These are phyloP conservation scores for Melitaea athalia DNA, from an alignment of 2,888 invertebrate genomes.

Conservation along the genomic window DNA sequence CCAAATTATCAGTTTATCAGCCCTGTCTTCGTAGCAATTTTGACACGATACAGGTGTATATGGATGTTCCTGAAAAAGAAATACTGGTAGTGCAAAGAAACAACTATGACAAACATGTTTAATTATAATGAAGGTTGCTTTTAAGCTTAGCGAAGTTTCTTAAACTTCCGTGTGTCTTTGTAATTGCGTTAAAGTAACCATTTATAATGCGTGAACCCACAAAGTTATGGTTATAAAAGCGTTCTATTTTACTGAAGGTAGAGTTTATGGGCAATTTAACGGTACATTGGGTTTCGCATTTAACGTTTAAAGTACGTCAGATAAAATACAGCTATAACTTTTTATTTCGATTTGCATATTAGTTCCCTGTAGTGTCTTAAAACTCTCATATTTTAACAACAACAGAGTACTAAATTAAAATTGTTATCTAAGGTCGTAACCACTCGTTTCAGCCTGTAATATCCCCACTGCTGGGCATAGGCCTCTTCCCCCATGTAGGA, in stretches of 20 bases:
- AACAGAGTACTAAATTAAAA: slow-evolving; percentile 22
- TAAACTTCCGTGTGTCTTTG: slow-evolving; percentile 10
- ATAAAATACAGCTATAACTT: slow-evolving; percentile 38
- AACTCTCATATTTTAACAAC: slow-evolving; percentile 29
- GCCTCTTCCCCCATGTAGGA: no score
- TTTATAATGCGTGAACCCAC: slow-evolving; percentile 34
- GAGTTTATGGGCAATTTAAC: slow-evolving; percentile 39
- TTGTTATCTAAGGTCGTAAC: background rate
- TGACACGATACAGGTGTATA: slow-evolving; percentile 90
- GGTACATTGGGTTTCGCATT: slow-evolving; percentile 38
- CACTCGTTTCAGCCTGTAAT: no score
- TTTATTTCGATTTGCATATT: slow-evolving; percentile 39
- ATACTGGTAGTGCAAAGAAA: background rate
- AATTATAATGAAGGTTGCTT: background rate
- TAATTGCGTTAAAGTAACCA: slow-evolving; percentile 29
- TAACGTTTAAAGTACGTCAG: slow-evolving; percentile 36
- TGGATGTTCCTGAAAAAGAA: slow-evolving; percentile 84
- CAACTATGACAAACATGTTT: background rate
- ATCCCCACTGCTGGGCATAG: no score
- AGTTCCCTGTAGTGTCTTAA: slow-evolving; percentile 34
- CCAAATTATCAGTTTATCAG: slow-evolving; percentile 91
- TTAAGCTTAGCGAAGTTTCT: background rate
- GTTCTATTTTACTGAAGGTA: slow-evolving; percentile 37
- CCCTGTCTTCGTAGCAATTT: slow-evolving; percentile 93
- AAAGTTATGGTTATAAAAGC: slow-evolving; percentile 31